Conservation (phyloP, 2,113 vertebrate genomes). For the Dicaeum eximium region DNA sequence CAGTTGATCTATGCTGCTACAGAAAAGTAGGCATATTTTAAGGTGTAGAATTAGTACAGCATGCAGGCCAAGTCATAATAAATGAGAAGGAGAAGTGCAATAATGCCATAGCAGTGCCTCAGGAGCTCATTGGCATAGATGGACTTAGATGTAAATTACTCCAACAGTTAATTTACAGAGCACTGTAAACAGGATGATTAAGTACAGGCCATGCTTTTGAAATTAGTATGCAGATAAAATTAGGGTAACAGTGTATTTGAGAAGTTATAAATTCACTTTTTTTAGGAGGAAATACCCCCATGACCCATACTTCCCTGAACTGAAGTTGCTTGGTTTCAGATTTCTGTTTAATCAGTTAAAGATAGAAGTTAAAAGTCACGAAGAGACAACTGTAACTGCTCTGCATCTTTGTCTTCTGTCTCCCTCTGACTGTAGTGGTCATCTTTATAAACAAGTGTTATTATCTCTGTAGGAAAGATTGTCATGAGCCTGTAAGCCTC, state of each 20-base stretch:
- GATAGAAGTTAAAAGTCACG: background rate
- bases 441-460: background rate
- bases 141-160: background rate
- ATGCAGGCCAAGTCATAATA: background rate
- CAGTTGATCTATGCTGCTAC: background rate
- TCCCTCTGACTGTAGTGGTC: background rate
- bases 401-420: background rate
- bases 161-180: background rate
- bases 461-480: background rate
- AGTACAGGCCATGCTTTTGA: background rate
- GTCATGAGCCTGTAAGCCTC: background rate
- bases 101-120: background rate
- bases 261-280: background rate
- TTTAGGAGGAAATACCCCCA: background rate
- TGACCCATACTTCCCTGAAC: background rate
- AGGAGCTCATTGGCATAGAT: background rate
- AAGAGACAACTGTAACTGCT: background rate
- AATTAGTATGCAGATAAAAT: background rate
- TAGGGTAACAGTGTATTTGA: background rate
- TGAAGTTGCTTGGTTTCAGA: background rate
- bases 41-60: background rate
- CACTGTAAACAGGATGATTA: background rate
- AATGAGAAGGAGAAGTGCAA: background rate
- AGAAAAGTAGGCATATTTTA: slow-evolving; percentile 31
- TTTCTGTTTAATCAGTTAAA: background rate